Conservation (phyloP, 2,113 vertebrate species). For the Acrocephalus arundinaceus region DNA sequence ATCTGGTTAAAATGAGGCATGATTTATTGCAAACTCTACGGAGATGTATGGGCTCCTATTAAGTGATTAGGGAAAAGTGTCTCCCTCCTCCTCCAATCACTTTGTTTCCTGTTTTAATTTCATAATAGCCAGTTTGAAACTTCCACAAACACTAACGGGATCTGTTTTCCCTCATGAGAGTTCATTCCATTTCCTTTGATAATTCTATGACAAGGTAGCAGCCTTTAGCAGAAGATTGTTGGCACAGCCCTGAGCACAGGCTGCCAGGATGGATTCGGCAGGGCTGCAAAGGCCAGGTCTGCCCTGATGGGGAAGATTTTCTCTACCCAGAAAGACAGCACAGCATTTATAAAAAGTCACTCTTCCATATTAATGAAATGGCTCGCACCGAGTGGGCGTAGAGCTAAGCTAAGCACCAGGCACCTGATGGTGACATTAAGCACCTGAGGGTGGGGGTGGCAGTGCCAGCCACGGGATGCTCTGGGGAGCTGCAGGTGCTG, state of each 20-base stretch:
- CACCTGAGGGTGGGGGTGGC: not conserved
- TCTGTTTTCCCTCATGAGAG: not conserved
- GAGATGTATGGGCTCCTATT: not conserved
- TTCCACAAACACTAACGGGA: not conserved
- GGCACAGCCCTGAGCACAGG: not conserved
- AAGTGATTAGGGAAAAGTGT: not conserved
- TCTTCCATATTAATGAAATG: not conserved
- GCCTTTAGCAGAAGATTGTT: not conserved
- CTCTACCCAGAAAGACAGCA: not conserved
- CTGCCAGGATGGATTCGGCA: not conserved
- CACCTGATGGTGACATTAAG: not conserved
- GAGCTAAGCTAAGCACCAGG: not conserved
- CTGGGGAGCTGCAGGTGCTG: not conserved
- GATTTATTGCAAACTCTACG: not conserved
- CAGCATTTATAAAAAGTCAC: not conserved
- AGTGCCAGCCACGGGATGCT: not conserved
- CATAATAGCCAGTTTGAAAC: conserved; percentile 1
- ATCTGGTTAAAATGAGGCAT: not conserved
- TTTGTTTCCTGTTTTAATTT: not conserved
- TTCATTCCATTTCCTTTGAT: not conserved
- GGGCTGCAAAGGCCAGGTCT: not conserved
- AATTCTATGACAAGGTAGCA: not conserved
- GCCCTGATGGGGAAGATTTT: not conserved
- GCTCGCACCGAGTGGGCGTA: not conserved
- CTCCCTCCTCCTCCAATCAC: not conserved